Percentiles rank a stretch among this genome's conserved stretches.
Conservation (phyloP, 2,113 vertebrate genomes). For the Bujurquina vittata region DNA sequence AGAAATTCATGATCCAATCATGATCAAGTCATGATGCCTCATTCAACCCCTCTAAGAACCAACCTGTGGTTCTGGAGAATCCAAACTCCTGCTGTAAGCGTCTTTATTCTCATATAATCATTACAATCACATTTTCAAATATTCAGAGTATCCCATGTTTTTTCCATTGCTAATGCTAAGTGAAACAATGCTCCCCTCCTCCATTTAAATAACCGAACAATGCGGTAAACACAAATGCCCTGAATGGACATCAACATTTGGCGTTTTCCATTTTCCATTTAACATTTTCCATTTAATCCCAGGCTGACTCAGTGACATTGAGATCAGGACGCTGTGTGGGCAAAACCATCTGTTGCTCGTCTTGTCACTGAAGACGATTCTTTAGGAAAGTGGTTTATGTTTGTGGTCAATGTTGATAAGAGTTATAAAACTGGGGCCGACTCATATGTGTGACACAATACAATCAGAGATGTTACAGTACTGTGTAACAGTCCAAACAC, state of each 20-base stretch:
- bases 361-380: neutral
- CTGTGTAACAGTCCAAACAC: neutral
- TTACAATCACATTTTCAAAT: constrained; percentile 1
- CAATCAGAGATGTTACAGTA: neutral
- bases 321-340: neutral
- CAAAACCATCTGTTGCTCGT: constrained; percentile 29
- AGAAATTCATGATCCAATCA: neutral
- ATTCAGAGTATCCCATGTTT: neutral
- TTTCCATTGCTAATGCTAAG: neutral
- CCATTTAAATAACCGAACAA: neutral
- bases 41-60: neutral
- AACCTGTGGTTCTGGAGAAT: neutral
- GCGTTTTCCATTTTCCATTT: too few species aligned
- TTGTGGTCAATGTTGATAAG: neutral
- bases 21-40: neutral
- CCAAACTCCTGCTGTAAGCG: neutral
- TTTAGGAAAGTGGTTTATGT: neutral
- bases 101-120: neutral
- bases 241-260: neutral
- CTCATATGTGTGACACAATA: neutral
- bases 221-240: neutral
- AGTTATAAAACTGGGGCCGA: neutral
- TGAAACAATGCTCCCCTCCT: neutral
- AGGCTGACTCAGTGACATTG: neutral
- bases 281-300: constrained; percentile 7